These are phyloP conservation scores for Hoplias malabaricus DNA, from an alignment of 2,113 vertebrate genomes.

Conservation along the genomic window DNA sequence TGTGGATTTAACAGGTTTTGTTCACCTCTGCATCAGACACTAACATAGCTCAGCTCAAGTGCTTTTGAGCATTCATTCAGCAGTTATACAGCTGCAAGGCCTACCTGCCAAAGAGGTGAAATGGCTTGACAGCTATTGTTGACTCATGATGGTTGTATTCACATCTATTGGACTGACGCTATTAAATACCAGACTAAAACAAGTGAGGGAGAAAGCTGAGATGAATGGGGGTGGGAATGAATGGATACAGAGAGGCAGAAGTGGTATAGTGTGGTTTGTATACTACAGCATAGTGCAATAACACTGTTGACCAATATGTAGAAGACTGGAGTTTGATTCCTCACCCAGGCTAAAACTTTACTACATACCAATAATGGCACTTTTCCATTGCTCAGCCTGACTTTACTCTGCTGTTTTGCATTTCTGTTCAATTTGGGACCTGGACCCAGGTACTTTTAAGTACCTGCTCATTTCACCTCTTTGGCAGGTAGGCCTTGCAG, in stretches of 20 bases:
- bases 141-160: slow-evolving; percentile 43
- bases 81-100: slow-evolving; percentile 31
- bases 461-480: slow-evolving; percentile 36
- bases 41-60: slow-evolving; percentile 23
- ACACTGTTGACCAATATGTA: too few relatives aligned
- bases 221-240: neutral
- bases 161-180: slow-evolving; percentile 1
- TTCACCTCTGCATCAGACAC: slow-evolving; percentile 14
- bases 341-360: too few relatives aligned
- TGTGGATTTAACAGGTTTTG: slow-evolving; percentile 11
- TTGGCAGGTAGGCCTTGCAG: slow-evolving; percentile 39
- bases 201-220: neutral
- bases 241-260: neutral
- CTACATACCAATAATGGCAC: too few relatives aligned
- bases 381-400: too few relatives aligned
- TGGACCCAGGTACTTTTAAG: too few relatives aligned
- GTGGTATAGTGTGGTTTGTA: too few relatives aligned
- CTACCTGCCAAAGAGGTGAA: slow-evolving; percentile 39
- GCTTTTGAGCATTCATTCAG: slow-evolving; percentile 29
- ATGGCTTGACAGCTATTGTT: slow-evolving; percentile 47
- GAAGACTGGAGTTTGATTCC: too few relatives aligned
- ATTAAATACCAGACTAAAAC: slow-evolving; percentile 22
- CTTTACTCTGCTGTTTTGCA: too few relatives aligned
- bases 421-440: too few relatives aligned
- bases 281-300: too few relatives aligned